phyloP scores from a whole-genome alignment of 2,797 vertebrate genomes.

The Coluber constrictor region DNA sequence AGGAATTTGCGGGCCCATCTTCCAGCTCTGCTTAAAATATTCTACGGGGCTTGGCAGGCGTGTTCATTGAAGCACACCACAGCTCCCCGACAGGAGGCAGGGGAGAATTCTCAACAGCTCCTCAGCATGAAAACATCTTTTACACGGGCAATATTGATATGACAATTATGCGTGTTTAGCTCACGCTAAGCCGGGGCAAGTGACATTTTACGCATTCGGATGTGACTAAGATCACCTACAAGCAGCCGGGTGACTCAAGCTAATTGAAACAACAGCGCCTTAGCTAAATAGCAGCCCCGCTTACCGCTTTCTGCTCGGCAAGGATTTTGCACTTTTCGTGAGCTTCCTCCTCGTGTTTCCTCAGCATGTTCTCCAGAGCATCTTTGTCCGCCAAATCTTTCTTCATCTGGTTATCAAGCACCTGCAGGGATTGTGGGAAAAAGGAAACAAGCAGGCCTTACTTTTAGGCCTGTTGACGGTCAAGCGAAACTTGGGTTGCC shows the following conservation, averaged over 20 bases:
- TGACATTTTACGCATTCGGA: neutral
- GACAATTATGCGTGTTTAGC: neutral
- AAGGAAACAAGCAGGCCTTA: slow-evolving; percentile 53
- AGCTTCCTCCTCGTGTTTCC: slow-evolving; percentile 90
- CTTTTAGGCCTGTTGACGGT: slow-evolving; percentile 64
- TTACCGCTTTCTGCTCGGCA: slow-evolving; percentile 96
- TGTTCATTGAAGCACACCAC: neutral
- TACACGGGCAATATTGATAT: neutral
- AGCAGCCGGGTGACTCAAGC: neutral
- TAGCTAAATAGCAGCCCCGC: slow-evolving; percentile 34
- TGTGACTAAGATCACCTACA: neutral
- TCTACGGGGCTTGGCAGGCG: neutral
- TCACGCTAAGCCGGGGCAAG: neutral
- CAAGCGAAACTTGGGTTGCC: neutral
- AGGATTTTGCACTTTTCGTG: slow-evolving; percentile 94
- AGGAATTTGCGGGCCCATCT: neutral
- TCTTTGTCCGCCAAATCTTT: slow-evolving; percentile 93
- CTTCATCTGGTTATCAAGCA: slow-evolving; percentile 95
- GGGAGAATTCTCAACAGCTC: neutral
- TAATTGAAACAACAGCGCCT: neutral
- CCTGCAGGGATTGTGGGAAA: slow-evolving; percentile 66
- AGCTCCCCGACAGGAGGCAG: neutral
- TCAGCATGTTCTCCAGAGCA: slow-evolving; percentile 84
- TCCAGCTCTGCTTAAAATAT: neutral
- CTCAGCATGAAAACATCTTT: neutral